phyloP scores from a whole-genome alignment of 2,888 invertebrate species.

The Latrodectus elegans region DNA sequence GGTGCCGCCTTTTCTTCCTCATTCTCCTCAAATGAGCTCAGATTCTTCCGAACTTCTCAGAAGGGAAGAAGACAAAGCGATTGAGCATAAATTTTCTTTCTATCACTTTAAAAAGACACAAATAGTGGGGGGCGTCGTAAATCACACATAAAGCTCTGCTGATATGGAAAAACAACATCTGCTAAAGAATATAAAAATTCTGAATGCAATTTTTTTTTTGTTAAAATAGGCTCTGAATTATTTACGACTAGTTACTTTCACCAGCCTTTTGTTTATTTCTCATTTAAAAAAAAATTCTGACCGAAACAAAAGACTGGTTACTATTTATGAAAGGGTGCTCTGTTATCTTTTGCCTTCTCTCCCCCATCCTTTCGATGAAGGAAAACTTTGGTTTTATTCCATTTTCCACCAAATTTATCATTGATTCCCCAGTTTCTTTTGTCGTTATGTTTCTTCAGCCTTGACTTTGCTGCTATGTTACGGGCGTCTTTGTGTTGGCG shows the following conservation, averaged over 20 bases:
- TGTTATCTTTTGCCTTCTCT: not conserved
- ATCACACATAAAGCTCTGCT: conserved; percentile 16
- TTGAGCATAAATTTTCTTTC: too few relatives aligned
- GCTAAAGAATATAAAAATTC: conserved; percentile 29
- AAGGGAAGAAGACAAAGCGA: too few relatives aligned
- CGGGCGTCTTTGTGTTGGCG: not conserved
- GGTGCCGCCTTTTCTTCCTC: too few relatives aligned
- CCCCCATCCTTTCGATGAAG: not conserved
- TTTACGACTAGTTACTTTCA: conserved; percentile 31
- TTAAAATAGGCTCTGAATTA: conserved; percentile 39
- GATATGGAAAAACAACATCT: conserved; percentile 43
- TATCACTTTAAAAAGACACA: too few relatives aligned
- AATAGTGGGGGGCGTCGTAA: conserved; percentile 18
- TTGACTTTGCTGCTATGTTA: not conserved
- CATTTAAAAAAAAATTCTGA: not conserved
- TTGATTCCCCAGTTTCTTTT: not conserved
- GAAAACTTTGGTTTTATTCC: conserved; percentile 8
- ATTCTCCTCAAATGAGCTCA: too few relatives aligned
- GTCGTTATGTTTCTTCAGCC: not conserved
- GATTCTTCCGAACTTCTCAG: too few relatives aligned
- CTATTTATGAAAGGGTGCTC: conserved; percentile 34
- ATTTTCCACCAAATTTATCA: conserved; percentile 16
- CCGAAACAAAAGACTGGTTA: conserved; percentile 20
- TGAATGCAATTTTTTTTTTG: conserved; percentile 8
- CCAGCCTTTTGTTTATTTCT: not conserved